A percentile compares a stretch with the other conserved stretches of the same genome.
Conservation (phyloP, 2,797 vertebrate genomes). For the Myiothlypis coronata region DNA sequence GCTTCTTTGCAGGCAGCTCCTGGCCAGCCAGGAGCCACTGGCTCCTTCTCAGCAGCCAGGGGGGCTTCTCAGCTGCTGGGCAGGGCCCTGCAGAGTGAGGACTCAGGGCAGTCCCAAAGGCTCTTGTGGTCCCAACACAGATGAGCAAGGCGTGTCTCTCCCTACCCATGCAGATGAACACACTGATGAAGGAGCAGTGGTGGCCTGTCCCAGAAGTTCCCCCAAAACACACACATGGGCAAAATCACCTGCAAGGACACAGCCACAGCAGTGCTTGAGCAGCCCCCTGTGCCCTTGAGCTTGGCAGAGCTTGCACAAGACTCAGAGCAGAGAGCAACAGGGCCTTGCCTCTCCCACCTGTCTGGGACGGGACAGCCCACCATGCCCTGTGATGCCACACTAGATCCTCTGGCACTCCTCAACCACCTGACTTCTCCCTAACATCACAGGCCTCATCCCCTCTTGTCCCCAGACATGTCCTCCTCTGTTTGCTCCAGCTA, state of each 20-base stretch:
- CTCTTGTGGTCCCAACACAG: not conserved
- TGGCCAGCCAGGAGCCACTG: not conserved
- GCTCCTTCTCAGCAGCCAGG: not conserved
- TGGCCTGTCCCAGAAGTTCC: not conserved
- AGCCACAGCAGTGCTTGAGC: not conserved
- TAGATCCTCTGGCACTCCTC: not conserved
- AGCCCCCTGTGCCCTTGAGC: not conserved
- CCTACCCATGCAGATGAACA: accelerated
- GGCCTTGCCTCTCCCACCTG: not conserved
- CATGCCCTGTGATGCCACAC: not conserved
- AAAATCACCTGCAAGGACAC: not conserved
- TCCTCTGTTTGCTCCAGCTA: not conserved
- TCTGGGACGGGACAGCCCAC: not conserved
- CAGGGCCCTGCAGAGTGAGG: not conserved
- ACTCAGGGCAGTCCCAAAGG: not conserved
- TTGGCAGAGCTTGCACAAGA: not conserved
- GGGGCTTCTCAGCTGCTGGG: not conserved
- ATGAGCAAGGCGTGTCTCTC: accelerated
- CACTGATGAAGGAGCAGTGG: not conserved
- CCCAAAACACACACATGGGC: not conserved
- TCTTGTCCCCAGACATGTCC: not conserved
- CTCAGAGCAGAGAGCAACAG: not conserved
- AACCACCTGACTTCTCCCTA: not conserved
- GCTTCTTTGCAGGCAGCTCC: not conserved
- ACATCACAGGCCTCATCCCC: not conserved